Evolutionary conservation across 1,140 invertebrate genomes (phyloP).

Genomic region (Plectrocnemia conspersa): DNA sequence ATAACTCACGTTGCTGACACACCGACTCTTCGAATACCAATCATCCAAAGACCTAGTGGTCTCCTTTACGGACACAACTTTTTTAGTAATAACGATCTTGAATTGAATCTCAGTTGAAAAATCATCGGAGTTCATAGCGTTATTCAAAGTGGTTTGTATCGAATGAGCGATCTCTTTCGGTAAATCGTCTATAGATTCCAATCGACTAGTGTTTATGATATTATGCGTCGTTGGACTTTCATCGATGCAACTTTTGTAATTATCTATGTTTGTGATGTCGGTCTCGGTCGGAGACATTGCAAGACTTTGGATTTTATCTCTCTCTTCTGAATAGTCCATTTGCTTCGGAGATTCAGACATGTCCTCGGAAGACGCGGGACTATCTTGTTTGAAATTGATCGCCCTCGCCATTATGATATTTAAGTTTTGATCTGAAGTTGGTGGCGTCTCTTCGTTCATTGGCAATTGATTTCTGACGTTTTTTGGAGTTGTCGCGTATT

Average conservation of each 20-base stretch:
- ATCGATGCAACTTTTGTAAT: conserved; percentile 22
- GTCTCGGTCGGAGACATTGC: conserved; percentile 9
- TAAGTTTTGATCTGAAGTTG: conserved; percentile 39
- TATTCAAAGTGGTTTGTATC: conserved; percentile 44
- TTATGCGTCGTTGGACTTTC: too few species aligned
- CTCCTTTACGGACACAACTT: conserved; percentile 39
- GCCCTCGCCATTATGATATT: conserved; percentile 41
- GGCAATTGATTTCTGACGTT: conserved; percentile 28
- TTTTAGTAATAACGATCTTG: conserved; percentile 49
- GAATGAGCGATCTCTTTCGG: conserved; percentile 44
- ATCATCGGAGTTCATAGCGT: conserved; percentile 41
- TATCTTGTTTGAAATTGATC: conserved; percentile 47
- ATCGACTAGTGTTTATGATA: conserved; percentile 39
- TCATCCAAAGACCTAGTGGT: conserved; percentile 16
- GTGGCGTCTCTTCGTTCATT: conserved; percentile 42
- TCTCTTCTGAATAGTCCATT: background rate
- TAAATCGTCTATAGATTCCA: conserved; percentile 29
- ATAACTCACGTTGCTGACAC: conserved; percentile 3
- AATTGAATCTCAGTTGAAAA: conserved; percentile 49
- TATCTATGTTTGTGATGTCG: conserved; percentile 20
- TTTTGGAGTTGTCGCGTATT: conserved; percentile 22
- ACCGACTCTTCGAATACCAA: too few species aligned
- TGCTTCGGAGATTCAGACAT: conserved; percentile 12
- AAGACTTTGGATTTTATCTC: background rate
- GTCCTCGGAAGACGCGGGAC: conserved; percentile 34